Evolutionary conservation across 2,797 vertebrate genomes (phyloP).

Genomic region (Nasua narica): DNA sequence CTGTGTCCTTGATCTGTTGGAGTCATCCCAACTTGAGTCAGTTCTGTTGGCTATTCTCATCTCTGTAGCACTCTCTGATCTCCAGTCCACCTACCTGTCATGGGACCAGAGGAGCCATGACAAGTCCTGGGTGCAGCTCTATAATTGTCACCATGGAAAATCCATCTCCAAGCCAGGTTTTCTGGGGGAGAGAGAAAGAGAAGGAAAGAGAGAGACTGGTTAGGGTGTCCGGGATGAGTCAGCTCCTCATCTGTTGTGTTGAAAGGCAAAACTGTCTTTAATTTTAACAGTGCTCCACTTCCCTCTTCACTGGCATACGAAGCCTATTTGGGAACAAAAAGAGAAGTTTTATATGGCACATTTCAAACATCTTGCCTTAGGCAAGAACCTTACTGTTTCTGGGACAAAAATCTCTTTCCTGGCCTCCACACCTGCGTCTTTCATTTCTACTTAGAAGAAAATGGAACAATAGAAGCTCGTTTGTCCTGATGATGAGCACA

Average conservation of each 20-base stretch:
- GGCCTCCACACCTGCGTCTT: slow-evolving; percentile 47
- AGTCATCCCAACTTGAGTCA: neutral
- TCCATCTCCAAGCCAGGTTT: slow-evolving; percentile 45
- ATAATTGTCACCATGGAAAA: slow-evolving; percentile 36
- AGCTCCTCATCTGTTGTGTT: slow-evolving; percentile 59
- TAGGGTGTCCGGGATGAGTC: slow-evolving; percentile 63
- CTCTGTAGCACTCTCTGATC: neutral
- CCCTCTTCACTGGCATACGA: slow-evolving; percentile 61
- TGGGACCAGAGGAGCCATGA: neutral
- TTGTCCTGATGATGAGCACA: slow-evolving; percentile 13
- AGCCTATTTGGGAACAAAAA: slow-evolving; percentile 67
- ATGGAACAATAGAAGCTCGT: neutral
- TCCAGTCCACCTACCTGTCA: neutral
- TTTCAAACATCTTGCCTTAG: slow-evolving; percentile 66
- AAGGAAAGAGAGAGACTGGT: slow-evolving; percentile 13
- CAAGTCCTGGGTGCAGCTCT: neutral
- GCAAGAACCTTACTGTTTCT: slow-evolving; percentile 48
- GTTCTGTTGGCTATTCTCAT: neutral
- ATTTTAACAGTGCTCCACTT: slow-evolving; percentile 60
- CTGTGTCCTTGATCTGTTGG: neutral
- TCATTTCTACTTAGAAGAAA: slow-evolving; percentile 17
- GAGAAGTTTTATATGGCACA: slow-evolving; percentile 65
- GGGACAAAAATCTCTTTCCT: slow-evolving; percentile 27
- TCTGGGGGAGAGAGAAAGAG: neutral
- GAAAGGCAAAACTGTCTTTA: slow-evolving; percentile 76